Conservation (phyloP, 2,888 invertebrate species). For the Pyralis farinalis region DNA sequence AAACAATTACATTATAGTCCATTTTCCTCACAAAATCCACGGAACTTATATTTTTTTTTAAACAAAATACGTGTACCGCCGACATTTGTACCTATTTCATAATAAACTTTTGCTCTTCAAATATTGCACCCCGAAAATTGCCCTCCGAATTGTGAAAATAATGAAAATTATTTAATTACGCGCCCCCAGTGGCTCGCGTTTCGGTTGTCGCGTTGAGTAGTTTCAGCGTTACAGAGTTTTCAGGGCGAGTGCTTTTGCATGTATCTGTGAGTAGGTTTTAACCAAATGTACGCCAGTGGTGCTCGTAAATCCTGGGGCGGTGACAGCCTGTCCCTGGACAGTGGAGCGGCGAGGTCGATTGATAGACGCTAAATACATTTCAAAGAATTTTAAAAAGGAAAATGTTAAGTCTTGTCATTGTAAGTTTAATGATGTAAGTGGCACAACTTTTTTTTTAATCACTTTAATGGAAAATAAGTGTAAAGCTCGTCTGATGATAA, state of each 20-base stretch:
- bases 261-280: conserved; percentile 59
- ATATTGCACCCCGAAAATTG: conserved; percentile 1
- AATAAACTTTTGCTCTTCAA: conserved; percentile 9
- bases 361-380: neutral
- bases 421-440: too few relatives aligned
- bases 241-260: conserved; percentile 66
- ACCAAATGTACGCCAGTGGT: conserved; percentile 53
- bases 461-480: too few relatives aligned
- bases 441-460: too few relatives aligned
- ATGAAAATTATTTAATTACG: conserved; percentile 48
- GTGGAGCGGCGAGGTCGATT: neutral
- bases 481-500: too few relatives aligned
- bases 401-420: too few relatives aligned
- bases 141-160: conserved; percentile 25
- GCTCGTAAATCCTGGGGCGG: conserved; percentile 58
- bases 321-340: conserved; percentile 50
- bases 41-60: too few relatives aligned
- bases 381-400: too few relatives aligned
- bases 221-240: conserved; percentile 56
- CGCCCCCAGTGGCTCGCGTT: conserved; percentile 29
- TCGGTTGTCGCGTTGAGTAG: conserved; percentile 41
- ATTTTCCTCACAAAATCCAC: too few relatives aligned
- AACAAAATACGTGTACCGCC: too few relatives aligned
- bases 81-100: too few relatives aligned
- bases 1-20: too few relatives aligned